Base-by-base conservation (phyloP, 2,797 vertebrate species). In the Bradypodion ventrale region DNA sequence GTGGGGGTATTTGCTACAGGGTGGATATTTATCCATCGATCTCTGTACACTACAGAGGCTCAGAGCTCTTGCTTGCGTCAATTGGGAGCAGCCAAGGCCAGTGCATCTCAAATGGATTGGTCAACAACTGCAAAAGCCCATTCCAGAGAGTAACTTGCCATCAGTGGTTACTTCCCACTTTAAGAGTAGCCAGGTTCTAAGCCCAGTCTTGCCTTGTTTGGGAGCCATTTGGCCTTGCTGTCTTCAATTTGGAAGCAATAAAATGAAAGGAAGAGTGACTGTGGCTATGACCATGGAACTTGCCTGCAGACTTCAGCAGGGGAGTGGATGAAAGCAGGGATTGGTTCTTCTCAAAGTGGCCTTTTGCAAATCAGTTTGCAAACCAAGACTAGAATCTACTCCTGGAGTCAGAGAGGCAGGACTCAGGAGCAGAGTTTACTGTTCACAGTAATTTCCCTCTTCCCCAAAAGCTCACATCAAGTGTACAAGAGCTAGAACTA, bases 1-100 rank as follows among this genome's bases (percentile, higher is more conserved):
- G 1, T 19, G 35, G 35, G 0, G 0, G 0, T 1, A 49, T 16
- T 75, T 12, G 21, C 27, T 85, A 68, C 66, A 68, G 40, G 29
- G 15, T 68, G 32, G 69, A 46, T 66, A 37, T 37, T n/a, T 23
- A 62, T 62, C 15, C 16, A 59, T 62, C 66, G n/a, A 70, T 29
- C 44, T 25, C 42, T 52, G 62, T 16, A 35, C 19, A 46, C 25
- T 49, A 52, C 40, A 62, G 29, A n/a, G 21, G 32, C 15, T 23
- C 27, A 19, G 27, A 10, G 8, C 7, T 81, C 42, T 56, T 49
- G 27, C 40, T 46, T 70, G 10, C 44, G 60, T 66, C 44, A 44
- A 25, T 12, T 82, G 56, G 7, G 70, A 23, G 12, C 62, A n/a
- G 37, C 68, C 44, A 52, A 78, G 2, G 32, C 76, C 40, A n/a